Evolutionary conservation across 2,113 vertebrate species (phyloP).

Genomic region (Tachuris rubrigastra): DNA sequence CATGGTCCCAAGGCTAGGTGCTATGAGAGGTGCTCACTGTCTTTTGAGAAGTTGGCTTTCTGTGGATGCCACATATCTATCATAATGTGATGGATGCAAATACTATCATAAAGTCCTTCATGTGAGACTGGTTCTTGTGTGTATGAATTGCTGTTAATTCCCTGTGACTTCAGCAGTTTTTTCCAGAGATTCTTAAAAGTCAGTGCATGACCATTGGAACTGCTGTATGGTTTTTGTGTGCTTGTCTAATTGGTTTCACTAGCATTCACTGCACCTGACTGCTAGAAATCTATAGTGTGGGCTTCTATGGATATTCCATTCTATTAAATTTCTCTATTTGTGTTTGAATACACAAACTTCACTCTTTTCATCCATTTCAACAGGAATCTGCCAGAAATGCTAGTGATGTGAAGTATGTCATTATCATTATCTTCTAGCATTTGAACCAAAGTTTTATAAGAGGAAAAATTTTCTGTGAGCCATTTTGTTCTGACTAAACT

Average conservation of each 20-base stretch:
- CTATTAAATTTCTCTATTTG: not conserved
- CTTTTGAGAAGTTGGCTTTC: not conserved
- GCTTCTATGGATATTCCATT: not conserved
- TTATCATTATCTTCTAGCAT: not conserved
- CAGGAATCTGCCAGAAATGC: not conserved
- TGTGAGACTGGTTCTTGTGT: not conserved
- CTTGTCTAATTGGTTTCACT: not conserved
- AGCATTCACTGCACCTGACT: not conserved
- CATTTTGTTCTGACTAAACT: not conserved
- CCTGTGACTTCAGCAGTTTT: not conserved
- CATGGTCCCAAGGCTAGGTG: not conserved
- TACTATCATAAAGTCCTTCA: not conserved
- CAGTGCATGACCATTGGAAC: not conserved
- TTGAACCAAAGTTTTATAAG: not conserved
- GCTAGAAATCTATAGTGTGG: not conserved
- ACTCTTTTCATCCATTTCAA: not conserved
- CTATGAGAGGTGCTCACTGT: not conserved
- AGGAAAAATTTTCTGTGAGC: not conserved
- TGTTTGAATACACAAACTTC: not conserved
- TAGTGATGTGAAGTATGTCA: not conserved
- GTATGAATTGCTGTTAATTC: not conserved
- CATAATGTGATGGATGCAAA: no score
- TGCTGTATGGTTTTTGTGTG: not conserved
- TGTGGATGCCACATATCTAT: not conserved
- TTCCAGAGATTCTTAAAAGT: not conserved